Percentiles rank a stretch among this genome's conserved stretches.
phyloP scores from a whole-genome alignment of 2,797 vertebrate species.

The Pantherophis alleghaniensis region DNA sequence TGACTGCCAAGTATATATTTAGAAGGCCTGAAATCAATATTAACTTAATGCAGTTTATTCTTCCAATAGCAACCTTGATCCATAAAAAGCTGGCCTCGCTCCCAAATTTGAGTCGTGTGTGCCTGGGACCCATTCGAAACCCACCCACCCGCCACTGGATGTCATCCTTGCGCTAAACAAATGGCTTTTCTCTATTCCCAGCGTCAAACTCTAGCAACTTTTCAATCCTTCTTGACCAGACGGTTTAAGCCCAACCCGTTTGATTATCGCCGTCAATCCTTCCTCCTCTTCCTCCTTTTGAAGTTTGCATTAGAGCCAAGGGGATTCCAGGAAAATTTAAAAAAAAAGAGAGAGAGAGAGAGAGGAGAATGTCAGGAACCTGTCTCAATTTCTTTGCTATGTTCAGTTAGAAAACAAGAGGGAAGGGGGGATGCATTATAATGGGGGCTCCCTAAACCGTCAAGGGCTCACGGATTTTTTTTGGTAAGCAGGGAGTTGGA shows the following conservation, averaged over 20 bases:
- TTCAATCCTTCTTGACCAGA: slow-evolving; percentile 21
- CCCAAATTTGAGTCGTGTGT: not conserved
- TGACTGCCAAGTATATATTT: not conserved
- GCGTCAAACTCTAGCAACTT: slow-evolving; percentile 36
- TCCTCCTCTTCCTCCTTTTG: slow-evolving; percentile 3
- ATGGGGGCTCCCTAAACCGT: not conserved
- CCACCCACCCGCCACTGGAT: slow-evolving; percentile 64
- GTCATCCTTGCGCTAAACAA: slow-evolving; percentile 69
- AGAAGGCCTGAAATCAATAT: not conserved
- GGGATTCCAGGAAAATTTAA: not conserved
- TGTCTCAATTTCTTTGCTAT: not conserved
- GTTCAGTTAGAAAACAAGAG: not conserved
- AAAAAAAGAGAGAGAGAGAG: too few relatives aligned
- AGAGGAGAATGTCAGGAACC: not conserved
- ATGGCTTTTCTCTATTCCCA: slow-evolving; percentile 35
- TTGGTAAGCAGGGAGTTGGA: not conserved
- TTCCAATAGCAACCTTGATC: not conserved
- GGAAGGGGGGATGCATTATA: not conserved
- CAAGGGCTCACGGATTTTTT: not conserved
- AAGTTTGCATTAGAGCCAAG: not conserved
- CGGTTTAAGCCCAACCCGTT: slow-evolving; percentile 23
- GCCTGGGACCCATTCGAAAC: not conserved
- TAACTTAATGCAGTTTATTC: not conserved
- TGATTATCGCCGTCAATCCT: not conserved
- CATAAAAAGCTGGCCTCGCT: fast-evolving